Conservation (phyloP, 2,113 vertebrate genomes). For the Ammospiza nelsoni region DNA sequence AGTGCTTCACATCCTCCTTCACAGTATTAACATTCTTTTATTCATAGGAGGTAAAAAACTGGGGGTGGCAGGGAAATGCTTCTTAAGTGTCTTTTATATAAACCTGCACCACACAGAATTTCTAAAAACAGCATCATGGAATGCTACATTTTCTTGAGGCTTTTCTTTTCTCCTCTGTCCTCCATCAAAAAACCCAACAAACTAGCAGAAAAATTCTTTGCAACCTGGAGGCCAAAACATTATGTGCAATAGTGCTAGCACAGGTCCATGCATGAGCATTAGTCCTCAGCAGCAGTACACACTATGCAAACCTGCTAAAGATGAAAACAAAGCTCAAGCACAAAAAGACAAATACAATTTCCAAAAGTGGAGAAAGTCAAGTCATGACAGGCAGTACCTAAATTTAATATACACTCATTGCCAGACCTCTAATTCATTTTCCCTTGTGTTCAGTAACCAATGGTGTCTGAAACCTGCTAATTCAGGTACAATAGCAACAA, state of each 20-base stretch:
- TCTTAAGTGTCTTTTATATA: not conserved
- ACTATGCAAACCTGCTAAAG: not conserved
- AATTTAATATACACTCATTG: not conserved
- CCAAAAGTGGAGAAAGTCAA: not conserved
- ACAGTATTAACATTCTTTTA: not conserved
- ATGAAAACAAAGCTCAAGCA: not conserved
- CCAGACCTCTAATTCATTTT: not conserved
- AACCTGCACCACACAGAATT: not conserved
- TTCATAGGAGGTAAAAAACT: not conserved
- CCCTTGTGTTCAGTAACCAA: accelerated
- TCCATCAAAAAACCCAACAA: not conserved
- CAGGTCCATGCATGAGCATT: accelerated
- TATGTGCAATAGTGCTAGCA: not conserved
- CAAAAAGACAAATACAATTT: not conserved
- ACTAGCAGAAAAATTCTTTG: not conserved
- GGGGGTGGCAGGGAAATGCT: not conserved
- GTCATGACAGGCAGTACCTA: not conserved
- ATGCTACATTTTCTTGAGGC: not conserved
- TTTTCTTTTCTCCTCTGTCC: not conserved
- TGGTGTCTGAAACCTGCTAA: not conserved
- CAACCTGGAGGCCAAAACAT: not conserved
- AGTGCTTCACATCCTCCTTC: not conserved
- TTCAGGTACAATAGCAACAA: not conserved
- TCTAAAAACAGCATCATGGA: not conserved
- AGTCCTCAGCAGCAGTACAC: not conserved